Percentiles rank a stretch among this genome's conserved stretches.
Evolutionary conservation across 2,797 vertebrate genomes (phyloP).

Genomic region (Leuciscus waleckii): DNA sequence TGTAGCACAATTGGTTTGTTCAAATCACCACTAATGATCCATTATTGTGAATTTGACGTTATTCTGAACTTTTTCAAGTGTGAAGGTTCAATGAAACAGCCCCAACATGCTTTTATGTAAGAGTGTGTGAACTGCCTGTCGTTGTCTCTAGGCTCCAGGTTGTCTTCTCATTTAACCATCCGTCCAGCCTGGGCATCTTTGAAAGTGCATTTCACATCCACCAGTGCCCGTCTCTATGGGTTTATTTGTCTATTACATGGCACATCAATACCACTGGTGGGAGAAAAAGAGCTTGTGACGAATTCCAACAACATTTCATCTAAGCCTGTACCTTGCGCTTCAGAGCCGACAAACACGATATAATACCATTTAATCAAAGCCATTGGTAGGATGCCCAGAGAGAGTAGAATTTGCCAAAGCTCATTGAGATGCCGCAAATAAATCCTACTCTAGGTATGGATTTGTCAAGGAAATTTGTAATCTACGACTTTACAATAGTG

Average conservation of each 20-base stretch:
- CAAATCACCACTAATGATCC: background rate
- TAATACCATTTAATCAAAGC: constrained; percentile 53
- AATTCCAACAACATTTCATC: constrained; percentile 51
- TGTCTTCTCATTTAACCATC: constrained; percentile 13
- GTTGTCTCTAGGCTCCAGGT: background rate
- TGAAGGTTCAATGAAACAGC: background rate
- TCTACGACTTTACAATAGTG: constrained; percentile 36
- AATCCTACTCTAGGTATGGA: constrained; percentile 33
- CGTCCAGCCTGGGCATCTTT: constrained; percentile 5
- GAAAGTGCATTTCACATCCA: constrained; percentile 3
- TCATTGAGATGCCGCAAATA: constrained; percentile 23
- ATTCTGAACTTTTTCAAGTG: background rate
- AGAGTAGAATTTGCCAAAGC: constrained; percentile 33
- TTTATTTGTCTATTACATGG: constrained; percentile 46
- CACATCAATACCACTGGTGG: constrained; percentile 36
- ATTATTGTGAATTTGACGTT: background rate
- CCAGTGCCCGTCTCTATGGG: background rate
- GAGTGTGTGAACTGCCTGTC: constrained; percentile 14
- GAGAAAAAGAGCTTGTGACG: constrained; percentile 25
- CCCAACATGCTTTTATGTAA: constrained; percentile 6
- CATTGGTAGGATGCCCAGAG: constrained; percentile 20
- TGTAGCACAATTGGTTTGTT: background rate
- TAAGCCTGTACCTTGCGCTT: constrained; percentile 25
- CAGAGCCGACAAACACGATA: constrained; percentile 35
- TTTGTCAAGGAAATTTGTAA: constrained; percentile 42